Conservation (phyloP, 1,140 invertebrate genomes). For the Samia ricini region DNA sequence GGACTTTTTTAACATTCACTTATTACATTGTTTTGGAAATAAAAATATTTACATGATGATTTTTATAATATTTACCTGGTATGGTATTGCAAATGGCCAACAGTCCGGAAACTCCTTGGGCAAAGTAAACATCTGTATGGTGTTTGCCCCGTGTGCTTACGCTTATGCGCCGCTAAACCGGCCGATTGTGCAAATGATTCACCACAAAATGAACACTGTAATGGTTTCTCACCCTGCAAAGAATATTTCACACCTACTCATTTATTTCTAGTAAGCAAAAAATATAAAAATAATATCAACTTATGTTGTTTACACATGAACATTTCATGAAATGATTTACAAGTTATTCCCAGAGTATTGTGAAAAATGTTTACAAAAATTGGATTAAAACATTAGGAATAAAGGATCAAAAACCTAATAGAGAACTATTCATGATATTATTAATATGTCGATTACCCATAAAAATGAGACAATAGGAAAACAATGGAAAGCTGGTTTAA, state of each 20-base stretch:
- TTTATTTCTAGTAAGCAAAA: background rate
- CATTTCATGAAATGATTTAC: too few species aligned
- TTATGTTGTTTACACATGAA: too few species aligned
- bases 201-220: slow-evolving; percentile 65
- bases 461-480: too few species aligned
- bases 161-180: slow-evolving; percentile 72
- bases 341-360: too few species aligned
- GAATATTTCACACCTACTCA: background rate
- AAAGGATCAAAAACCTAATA: too few species aligned
- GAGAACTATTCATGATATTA: too few species aligned
- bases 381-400: too few species aligned
- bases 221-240: slow-evolving; percentile 77
- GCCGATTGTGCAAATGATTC: slow-evolving; percentile 76
- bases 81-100: slow-evolving; percentile 76
- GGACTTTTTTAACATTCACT: background rate
- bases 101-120: slow-evolving; percentile 61
- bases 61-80: slow-evolving; percentile 50
- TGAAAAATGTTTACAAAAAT: too few species aligned
- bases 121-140: slow-evolving; percentile 74
- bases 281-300: background rate
- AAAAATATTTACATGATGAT: background rate
- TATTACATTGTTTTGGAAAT: background rate
- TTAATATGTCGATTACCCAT: too few species aligned
- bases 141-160: slow-evolving; percentile 77
- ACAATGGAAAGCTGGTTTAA: too few species aligned